A percentile compares a stretch with the other conserved stretches of the same genome.
Evolutionary conservation across 2,797 vertebrate genomes (phyloP).

Genomic region (Bovichtus variegatus): DNA sequence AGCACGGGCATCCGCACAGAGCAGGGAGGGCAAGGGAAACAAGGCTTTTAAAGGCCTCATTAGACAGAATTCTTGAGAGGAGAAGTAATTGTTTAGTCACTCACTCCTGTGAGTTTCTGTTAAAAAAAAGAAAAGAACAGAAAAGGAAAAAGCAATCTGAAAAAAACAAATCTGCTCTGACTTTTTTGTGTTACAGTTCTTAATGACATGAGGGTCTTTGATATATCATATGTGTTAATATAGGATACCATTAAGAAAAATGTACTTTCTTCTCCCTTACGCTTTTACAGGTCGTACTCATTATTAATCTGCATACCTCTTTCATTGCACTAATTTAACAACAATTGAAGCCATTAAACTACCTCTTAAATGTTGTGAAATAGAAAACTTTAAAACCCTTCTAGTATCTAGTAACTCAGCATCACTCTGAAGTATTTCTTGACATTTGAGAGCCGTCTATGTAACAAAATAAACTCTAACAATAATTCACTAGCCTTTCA

Average conservation of each 20-base stretch:
- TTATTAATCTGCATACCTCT: neutral
- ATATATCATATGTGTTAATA: no score
- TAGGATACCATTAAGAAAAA: no score
- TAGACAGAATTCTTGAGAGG: conserved; percentile 48
- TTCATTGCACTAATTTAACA: neutral
- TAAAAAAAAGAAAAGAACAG: neutral
- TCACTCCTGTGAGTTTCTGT: conserved; percentile 40
- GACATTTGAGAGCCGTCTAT: neutral
- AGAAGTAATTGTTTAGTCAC: conserved; percentile 65
- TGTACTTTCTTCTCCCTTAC: neutral
- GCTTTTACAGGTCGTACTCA: neutral
- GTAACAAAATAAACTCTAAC: neutral
- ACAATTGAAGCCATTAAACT: neutral
- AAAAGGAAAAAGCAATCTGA: conserved; percentile 1
- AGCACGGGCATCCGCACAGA: conserved; percentile 40
- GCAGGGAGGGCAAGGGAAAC: conserved; percentile 59
- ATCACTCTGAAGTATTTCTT: neutral
- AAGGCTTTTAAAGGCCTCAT: conserved; percentile 69
- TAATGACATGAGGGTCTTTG: neutral
- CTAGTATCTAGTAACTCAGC: neutral
- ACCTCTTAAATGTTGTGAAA: neutral
- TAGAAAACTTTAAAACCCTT: neutral
- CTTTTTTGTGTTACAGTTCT: neutral
- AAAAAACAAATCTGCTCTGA: neutral
- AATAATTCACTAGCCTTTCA: neutral